Percentiles rank a stretch among this genome's conserved stretches.
phyloP scores from a whole-genome alignment of 2,797 vertebrate species.

The Setipinna tenuifilis region DNA sequence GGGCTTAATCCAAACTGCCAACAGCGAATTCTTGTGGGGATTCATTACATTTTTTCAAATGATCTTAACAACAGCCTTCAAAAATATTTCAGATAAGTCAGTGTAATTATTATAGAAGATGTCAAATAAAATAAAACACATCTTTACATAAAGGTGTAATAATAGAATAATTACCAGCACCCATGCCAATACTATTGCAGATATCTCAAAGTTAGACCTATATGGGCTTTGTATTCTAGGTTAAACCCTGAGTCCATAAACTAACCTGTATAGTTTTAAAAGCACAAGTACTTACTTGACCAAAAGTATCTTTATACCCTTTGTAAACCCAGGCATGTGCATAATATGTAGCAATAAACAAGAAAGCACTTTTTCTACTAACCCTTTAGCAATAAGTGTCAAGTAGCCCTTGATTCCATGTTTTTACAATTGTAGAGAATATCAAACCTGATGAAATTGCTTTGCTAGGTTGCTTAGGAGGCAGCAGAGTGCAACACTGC shows the following conservation, averaged over 20 bases:
- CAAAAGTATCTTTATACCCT: neutral
- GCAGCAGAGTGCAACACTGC: neutral
- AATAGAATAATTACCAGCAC: neutral
- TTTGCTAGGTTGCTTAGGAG: neutral
- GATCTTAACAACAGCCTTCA: conserved; percentile 6
- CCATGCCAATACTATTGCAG: neutral
- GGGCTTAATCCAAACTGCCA: neutral
- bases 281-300: neutral
- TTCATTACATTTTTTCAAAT: neutral
- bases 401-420: neutral
- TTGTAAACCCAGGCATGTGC: neutral
- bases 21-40: neutral
- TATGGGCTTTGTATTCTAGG: neutral
- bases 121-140: neutral
- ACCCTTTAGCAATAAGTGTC: no score
- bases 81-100: neutral
- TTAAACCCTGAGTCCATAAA: neutral
- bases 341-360: neutral
- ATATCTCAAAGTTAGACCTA: neutral
- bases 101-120: neutral
- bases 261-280: neutral
- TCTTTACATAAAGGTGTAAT: neutral
- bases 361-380: neutral
- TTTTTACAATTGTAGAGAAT: neutral
- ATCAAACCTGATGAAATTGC: neutral